Conservation (phyloP, 2,113 vertebrate species). For the Mugil cephalus region DNA sequence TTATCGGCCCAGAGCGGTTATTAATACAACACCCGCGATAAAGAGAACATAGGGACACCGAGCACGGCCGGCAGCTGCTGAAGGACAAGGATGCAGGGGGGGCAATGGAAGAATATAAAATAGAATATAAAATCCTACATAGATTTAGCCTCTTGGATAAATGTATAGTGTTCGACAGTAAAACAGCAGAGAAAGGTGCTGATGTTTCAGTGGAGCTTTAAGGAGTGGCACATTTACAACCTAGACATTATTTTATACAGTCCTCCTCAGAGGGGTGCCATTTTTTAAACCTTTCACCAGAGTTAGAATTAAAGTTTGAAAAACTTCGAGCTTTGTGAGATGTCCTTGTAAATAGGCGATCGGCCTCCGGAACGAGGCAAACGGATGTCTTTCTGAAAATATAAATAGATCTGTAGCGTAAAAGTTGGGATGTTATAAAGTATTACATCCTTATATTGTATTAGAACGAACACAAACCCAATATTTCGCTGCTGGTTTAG, state of each 20-base stretch:
- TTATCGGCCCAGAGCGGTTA: constrained; percentile 78
- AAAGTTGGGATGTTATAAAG: too few species aligned
- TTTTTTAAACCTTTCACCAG: neutral
- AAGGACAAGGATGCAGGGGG: neutral
- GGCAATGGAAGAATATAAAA: neutral
- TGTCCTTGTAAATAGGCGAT: neutral
- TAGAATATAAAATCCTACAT: neutral
- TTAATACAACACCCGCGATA: constrained; percentile 81
- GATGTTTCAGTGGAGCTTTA: neutral
- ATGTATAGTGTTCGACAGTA: neutral
- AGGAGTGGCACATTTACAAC: neutral
- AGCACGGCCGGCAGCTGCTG: constrained; percentile 15
- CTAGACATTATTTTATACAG: neutral
- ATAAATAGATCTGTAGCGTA: neutral
- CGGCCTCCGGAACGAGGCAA: neutral
- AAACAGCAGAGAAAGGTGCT: neutral
- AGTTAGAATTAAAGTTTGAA: neutral
- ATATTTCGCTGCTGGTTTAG: too few species aligned
- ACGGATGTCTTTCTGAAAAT: neutral
- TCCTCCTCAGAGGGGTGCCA: neutral
- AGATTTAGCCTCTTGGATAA: neutral
- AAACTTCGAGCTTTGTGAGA: neutral
- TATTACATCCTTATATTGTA: too few species aligned
- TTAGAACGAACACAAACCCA: too few species aligned
- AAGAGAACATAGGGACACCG: constrained; percentile 51